Percentiles rank a stretch among this genome's conserved stretches.
Conservation (phyloP, 2,113 vertebrate genomes). For the Cryptotis parvus region DNA sequence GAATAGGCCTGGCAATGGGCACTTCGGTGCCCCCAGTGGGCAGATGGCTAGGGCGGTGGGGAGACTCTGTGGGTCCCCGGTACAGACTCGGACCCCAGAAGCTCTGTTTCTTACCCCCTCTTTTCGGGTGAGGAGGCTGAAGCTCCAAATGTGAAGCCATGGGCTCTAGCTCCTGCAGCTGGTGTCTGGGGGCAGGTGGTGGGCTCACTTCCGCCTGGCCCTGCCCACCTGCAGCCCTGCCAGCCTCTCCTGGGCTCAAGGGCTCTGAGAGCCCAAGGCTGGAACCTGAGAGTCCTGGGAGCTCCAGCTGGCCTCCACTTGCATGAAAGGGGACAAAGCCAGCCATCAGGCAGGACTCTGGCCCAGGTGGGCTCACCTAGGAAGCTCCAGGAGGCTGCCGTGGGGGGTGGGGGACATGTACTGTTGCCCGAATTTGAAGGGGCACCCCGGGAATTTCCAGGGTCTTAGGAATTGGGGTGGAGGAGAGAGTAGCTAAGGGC, state of each 20-base stretch:
- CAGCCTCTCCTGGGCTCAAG: neutral
- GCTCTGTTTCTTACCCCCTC: neutral
- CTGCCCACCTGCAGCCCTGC: neutral
- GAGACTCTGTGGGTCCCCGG: neutral
- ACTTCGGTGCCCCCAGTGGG: neutral
- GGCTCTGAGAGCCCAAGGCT: neutral
- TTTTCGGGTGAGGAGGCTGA: neutral
- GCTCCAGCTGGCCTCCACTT: slow-evolving; percentile 19
- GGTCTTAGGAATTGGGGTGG: neutral
- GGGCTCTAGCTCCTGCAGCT: neutral
- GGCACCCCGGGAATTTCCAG: slow-evolving; percentile 65
- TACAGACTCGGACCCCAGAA: neutral
- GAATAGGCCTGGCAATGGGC: neutral
- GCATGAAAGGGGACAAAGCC: slow-evolving; percentile 59
- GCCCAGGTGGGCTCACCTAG: no score
- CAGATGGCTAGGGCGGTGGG: no score
- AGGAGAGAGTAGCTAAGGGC: neutral
- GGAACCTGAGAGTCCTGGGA: neutral
- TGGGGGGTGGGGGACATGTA: neutral
- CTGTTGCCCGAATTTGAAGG: slow-evolving; percentile 40
- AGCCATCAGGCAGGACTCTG: neutral
- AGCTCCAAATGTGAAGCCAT: neutral
- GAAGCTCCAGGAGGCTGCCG: slow-evolving; percentile 15
- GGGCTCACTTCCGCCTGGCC: neutral
- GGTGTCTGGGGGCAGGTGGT: neutral